phyloP scores from a whole-genome alignment of 2,888 invertebrate species.

The Dendrolimus pini region DNA sequence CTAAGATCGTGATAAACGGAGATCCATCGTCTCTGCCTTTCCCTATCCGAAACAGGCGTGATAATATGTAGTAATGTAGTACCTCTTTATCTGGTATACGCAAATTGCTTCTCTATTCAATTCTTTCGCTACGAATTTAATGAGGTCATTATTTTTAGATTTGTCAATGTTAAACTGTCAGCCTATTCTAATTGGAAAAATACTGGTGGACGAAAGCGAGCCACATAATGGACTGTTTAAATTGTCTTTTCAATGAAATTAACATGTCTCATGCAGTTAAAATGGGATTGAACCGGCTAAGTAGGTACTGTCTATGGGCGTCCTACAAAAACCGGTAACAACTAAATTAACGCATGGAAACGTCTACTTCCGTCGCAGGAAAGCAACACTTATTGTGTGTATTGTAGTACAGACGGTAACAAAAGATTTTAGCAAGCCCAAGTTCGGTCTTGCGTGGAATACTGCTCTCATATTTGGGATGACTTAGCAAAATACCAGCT shows the following conservation, averaged over 20 bases:
- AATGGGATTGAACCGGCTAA: constrained; percentile 31
- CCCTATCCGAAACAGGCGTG: too few species aligned
- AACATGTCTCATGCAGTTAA: constrained; percentile 24
- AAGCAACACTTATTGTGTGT: constrained; percentile 55
- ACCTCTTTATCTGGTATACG: too few species aligned
- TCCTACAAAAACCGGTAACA: constrained; percentile 38
- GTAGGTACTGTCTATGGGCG: constrained; percentile 14
- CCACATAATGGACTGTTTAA: neutral
- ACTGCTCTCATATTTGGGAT: too few species aligned
- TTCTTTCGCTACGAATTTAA: too few species aligned
- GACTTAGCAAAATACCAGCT: too few species aligned
- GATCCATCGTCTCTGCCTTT: too few species aligned
- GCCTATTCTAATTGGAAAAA: neutral
- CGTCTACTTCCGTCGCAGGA: constrained; percentile 56
- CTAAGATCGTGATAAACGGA: too few species aligned
- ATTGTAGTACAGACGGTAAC: constrained; percentile 28
- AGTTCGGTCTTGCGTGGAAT: too few species aligned
- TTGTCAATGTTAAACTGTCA: constrained; percentile 1
- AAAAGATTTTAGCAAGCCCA: constrained; percentile 5
- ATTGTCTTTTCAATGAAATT: constrained; percentile 5
- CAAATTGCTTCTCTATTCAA: too few species aligned
- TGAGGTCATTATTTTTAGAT: too few species aligned
- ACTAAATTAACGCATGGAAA: constrained; percentile 55
- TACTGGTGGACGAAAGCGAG: too few species aligned
- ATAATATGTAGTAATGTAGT: too few species aligned